Evolutionary conservation across 2,888 invertebrate species (phyloP).

Genomic region (Auanema sp.): DNA sequence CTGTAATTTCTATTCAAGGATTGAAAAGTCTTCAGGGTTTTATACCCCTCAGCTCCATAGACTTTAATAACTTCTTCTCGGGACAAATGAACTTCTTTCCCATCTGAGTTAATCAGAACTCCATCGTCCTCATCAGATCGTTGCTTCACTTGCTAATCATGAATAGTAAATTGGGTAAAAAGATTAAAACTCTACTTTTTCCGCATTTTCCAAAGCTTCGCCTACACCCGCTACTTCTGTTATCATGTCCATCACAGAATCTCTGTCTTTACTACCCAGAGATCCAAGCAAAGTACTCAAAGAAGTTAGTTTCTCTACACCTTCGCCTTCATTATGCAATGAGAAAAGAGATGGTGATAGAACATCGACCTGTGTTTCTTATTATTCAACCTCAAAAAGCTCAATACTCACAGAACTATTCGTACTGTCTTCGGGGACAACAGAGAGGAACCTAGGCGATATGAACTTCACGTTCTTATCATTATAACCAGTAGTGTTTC

Average conservation of each 20-base stretch:
- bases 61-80: constrained; percentile 45
- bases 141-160: not conserved
- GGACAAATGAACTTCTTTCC: constrained; percentile 23
- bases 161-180: not conserved
- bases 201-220: constrained; percentile 32
- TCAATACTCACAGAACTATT: too few species aligned
- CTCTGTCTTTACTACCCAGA: constrained; percentile 31
- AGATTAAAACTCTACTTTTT: constrained; percentile 9
- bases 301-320: constrained; percentile 36
- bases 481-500: constrained; percentile 35
- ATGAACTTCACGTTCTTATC: constrained; percentile 30
- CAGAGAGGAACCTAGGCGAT: constrained; percentile 49
- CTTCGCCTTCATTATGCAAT: constrained; percentile 44
- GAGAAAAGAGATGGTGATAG: constrained; percentile 54
- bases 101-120: constrained; percentile 24
- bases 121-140: not conserved
- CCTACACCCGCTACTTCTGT: constrained; percentile 51
- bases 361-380: constrained; percentile 39
- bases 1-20: constrained; percentile 41
- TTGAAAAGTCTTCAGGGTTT: constrained; percentile 47
- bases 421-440: constrained; percentile 41
- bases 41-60: constrained; percentile 42
- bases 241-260: constrained; percentile 48
- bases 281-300: constrained; percentile 18
- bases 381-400: too few species aligned